Evolutionary conservation across 2,113 vertebrate genomes (phyloP), one percentile per base, ranked within the genome.

Genomic region (Pelodiscus sinensis): DNA sequence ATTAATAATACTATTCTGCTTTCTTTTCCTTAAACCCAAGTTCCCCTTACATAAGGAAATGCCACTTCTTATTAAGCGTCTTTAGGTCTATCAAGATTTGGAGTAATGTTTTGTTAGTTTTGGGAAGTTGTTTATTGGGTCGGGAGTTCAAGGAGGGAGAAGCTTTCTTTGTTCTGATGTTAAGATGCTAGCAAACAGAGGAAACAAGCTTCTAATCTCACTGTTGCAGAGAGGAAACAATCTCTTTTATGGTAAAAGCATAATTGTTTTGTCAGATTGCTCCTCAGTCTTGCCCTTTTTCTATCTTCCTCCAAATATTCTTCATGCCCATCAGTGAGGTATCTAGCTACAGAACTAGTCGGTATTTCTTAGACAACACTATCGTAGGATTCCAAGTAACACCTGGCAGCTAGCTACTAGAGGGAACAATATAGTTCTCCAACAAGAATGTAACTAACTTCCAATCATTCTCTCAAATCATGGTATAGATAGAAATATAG

Each of bases 101-200:
- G 10, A 93, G 44, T 29, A 18, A 44, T 54, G 21, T 3, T 82
- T 89, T 84, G 6, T 93, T 91, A 24, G 35, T 21, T 11, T 89
- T 31, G 75, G 80, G 81, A 35, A 44, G 8, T 77, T 85, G 15
- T 14, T 94, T 27, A n/a, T 88, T 57, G 60, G 85, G 50, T 75
- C 11, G 82, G 58, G 54, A 21, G 1, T 60, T 89, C 68, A 86
- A 89, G 87, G 81, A 91, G 62, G 85, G 93, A 92, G 31, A 79
- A 5, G 10, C 62, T 93, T 75, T 75, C 35, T 44, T 55, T 92
- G 7, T 92, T 96, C 85, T 54, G 89, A 3, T 84, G 94, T 94
- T 79, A 75, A 91, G 50, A 16, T n/a, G 60, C 25, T 10, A 44
- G 14, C 54, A 85, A 86, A 89, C 89, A 86, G 80, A 10, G 92